phyloP scores from a whole-genome alignment of 2,113 vertebrate species.

The Alethe diademata region DNA sequence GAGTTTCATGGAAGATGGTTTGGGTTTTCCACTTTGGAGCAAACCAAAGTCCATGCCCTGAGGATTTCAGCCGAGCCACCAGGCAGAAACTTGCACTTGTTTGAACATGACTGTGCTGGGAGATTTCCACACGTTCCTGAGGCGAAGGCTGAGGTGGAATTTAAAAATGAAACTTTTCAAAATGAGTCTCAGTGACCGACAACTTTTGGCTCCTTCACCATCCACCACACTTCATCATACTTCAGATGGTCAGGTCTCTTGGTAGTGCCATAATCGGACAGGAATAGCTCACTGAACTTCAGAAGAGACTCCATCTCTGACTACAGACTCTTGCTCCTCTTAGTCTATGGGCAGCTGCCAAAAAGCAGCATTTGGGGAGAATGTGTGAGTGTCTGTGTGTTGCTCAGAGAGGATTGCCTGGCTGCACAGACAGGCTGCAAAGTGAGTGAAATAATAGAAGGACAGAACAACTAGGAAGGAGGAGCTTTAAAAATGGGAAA shows the following conservation, averaged over 20 bases:
- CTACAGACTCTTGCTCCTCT: neutral
- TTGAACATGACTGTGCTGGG: neutral
- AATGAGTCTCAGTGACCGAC: neutral
- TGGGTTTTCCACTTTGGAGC: neutral
- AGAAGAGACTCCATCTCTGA: neutral
- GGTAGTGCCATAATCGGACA: neutral
- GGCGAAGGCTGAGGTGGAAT: neutral
- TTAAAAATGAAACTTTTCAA: slow-evolving; percentile 25
- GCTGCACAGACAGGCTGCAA: neutral
- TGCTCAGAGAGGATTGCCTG: neutral
- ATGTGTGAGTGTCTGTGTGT: neutral
- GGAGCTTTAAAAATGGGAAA: neutral
- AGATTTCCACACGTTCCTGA: neutral
- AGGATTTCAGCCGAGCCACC: neutral
- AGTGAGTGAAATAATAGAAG: neutral
- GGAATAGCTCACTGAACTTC: neutral
- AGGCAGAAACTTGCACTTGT: neutral
- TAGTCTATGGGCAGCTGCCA: neutral
- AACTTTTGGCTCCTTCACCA: slow-evolving; percentile 12
- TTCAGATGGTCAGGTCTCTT: slow-evolving; percentile 10
- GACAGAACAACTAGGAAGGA: neutral
- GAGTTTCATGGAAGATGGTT: neutral
- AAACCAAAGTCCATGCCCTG: neutral
- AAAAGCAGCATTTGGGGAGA: neutral
- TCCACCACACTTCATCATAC: slow-evolving; percentile 26